These are phyloP conservation scores for Aphelenchoides avenae DNA, from an alignment of 1,140 invertebrate genomes.

Conservation along the genomic window DNA sequence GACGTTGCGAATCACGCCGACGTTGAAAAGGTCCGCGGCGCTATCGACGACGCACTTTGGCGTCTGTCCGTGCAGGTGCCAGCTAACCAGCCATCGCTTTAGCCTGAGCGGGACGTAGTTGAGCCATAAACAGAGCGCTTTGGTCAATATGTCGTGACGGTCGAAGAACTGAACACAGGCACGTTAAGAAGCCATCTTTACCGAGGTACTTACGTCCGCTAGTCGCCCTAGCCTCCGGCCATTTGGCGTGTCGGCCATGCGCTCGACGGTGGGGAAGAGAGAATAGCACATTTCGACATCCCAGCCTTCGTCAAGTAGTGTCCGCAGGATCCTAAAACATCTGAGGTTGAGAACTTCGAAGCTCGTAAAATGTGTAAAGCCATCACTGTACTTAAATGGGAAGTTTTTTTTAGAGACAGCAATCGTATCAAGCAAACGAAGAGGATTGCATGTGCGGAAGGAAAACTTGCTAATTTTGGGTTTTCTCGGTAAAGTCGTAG, in stretches of 20 bases:
- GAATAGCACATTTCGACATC: neutral
- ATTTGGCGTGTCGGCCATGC: slow-evolving; percentile 10
- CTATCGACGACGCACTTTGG: neutral
- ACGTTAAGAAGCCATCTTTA: neutral
- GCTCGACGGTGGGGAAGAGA: slow-evolving; percentile 10
- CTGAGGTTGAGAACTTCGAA: no score
- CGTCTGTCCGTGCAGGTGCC: neutral
- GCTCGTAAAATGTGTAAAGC: no score
- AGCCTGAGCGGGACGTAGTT: neutral
- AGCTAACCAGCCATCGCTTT: slow-evolving; percentile 7
- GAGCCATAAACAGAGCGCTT: neutral
- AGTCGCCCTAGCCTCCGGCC: neutral
- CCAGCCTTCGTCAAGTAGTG: slow-evolving; percentile 1
- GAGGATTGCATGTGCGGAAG: no score
- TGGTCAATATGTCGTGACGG: neutral
- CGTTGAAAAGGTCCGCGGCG: slow-evolving; percentile 1
- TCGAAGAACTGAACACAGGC: slow-evolving; percentile 13
- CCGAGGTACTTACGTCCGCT: no score
- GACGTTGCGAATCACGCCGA: neutral
- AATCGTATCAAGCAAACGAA: no score
- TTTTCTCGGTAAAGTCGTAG: no score
- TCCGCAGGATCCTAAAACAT: neutral
- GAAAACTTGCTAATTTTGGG: no score
- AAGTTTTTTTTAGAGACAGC: no score
- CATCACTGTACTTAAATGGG: no score